These are phyloP conservation scores for Liasis olivaceus DNA, from an alignment of 2,797 vertebrate genomes.

Conservation along the genomic window DNA sequence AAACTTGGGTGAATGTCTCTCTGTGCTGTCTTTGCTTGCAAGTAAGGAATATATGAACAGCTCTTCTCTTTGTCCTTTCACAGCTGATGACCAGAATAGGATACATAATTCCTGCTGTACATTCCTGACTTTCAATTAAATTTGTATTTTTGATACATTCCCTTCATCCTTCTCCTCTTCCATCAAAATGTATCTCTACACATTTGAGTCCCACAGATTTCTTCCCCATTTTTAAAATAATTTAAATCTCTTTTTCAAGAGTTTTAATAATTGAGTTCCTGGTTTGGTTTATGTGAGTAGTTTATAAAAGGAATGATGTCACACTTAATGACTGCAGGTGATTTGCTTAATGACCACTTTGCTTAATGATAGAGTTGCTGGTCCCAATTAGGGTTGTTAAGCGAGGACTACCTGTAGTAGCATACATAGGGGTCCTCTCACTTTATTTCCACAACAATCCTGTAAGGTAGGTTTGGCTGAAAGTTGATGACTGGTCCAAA, in stretches of 20 bases:
- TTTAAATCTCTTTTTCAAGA: background rate
- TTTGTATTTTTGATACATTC: background rate
- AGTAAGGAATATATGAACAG: background rate
- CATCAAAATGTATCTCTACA: conserved; percentile 17
- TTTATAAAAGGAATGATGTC: background rate
- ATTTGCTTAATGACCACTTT: background rate
- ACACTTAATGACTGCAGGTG: background rate
- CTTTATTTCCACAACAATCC: background rate
- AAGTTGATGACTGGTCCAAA: background rate
- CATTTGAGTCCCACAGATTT: background rate
- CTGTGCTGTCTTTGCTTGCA: background rate
- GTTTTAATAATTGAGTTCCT: background rate
- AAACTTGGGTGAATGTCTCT: background rate
- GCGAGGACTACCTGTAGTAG: background rate
- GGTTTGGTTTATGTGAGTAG: background rate
- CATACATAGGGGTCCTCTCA: background rate
- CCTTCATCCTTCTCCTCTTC: background rate
- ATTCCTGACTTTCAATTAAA: conserved; percentile 28
- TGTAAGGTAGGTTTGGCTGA: background rate
- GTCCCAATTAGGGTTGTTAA: background rate
- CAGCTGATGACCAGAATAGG: conserved; percentile 6
- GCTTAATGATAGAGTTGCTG: background rate
- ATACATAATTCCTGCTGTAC: background rate
- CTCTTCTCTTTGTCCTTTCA: conserved; percentile 20
- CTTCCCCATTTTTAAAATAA: background rate